Evolutionary conservation across 2,113 vertebrate genomes (phyloP), one percentile per base, ranked within the genome.

Genomic region (Etheostoma cragini): DNA sequence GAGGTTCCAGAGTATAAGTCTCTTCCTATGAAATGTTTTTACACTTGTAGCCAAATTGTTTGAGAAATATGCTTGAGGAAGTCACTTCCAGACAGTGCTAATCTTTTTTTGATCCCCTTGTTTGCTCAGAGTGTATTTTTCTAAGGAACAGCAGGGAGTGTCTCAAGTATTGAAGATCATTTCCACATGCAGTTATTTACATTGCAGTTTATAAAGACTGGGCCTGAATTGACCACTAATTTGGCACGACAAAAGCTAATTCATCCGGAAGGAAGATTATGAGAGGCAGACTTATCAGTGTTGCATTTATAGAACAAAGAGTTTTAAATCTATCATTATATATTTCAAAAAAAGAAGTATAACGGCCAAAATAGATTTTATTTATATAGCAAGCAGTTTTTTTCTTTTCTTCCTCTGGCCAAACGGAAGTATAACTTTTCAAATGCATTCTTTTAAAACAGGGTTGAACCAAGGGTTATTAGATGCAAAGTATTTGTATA

Each of bases 401-500:
- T 78, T 73, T 78, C n/a, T n/a, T 72, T 46, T 1, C 8, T 6
- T 63, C 57, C 74, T 74, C 68, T 85, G 72, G 71, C 78, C 71
- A 65, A 50, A 60, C 62, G 66, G 80, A 88, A 74, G 65, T 89
- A 47, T 78, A 79, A 84, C 80, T 80, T 87, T 85, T 79, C 68
- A 88, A 78, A 88, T 61, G 66, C 77, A 80, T 87, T 83, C 72
- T 80, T 81, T 85, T 90, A 83, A 94, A 87, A 88, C 90, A 91
- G 93, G 92, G 93, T 94, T 91, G 62, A 90, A 83, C 49, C 64
- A 85, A 79, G 90, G 74, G 76, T 86, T 83, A 81, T 76, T 65
- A 81, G 64, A 89, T 91, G 88, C 81, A 88, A 90, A 83, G 87
- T 93, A 85, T 93, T 93, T 94, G 87, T 93, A 89, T 89, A 85